Evolutionary conservation across 1,140 invertebrate species (phyloP), one percentile per base, ranked within the genome.

Genomic region (Aphis craccivora): DNA sequence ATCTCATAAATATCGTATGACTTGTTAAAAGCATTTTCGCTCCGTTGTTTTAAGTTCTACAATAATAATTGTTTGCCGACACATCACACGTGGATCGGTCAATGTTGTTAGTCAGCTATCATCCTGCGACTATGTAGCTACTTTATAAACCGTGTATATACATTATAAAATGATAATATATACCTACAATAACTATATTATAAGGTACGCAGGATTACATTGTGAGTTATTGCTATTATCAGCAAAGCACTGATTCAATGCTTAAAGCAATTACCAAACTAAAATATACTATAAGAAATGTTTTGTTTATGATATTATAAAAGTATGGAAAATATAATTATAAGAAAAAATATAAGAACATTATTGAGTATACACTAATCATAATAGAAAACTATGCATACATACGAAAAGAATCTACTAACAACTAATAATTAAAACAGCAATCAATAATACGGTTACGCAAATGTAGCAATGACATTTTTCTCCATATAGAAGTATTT

Each of bases 1-100:
- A 76, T 45, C 60, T 20, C 90, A 43, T 76, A 30, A 76, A 43
- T 90, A 60, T 90, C 88, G 35, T 40, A 90, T 55, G n/a, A 90
- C 88, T 55, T 40, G 45, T 48, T 48, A 87, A 89, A 48, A 53
- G 45, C 48, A 89, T 53, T 89, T 89, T 53, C 18, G 6, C 48
- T 53, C 20, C n/a, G 30, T 53, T 53, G 20, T 51, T 22, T 53
- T 89, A 35, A 89, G 48, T 43, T 51, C 30, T 37, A 53, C 45
- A 89, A 89, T n/a, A 53, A 53, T 51, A n/a, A 45, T 87, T 45
- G 43, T 87, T 87, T 6, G 1, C 40, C 22, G 22, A 76, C 14
- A 76, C n/a, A 76, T 76, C 60, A 25, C 55, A 37, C 35, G 76
- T 37, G 22, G 35, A 37, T 83, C 22, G 20, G 76, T 37, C 76